A percentile compares a stretch with the other conserved stretches of the same genome.
Evolutionary conservation across 1,140 invertebrate species (phyloP).

Genomic region (Berghia stephanieae): DNA sequence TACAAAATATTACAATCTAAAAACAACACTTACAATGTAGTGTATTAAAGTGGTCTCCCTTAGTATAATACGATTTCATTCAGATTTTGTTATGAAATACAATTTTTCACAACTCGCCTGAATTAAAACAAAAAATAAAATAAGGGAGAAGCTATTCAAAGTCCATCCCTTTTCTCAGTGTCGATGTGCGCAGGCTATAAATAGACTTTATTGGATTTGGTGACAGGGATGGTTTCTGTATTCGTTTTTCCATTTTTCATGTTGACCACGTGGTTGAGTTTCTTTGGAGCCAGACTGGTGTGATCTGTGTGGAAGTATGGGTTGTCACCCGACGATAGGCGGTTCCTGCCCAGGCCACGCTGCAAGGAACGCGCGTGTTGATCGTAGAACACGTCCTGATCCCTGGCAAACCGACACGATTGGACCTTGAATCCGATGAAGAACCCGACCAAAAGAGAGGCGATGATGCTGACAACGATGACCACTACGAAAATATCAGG

Average conservation of each 20-base stretch:
- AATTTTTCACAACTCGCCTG: no score
- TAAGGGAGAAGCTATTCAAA: background rate
- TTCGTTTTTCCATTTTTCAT: constrained; percentile 37
- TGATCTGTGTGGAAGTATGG: constrained; percentile 37
- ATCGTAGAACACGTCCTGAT: constrained; percentile 34
- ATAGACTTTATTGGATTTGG: constrained; percentile 47
- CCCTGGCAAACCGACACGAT: constrained; percentile 34
- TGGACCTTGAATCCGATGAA: constrained; percentile 49
- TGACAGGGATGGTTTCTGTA: constrained; percentile 42
- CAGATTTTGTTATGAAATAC: background rate
- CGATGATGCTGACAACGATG: constrained; percentile 47
- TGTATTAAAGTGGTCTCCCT: background rate
- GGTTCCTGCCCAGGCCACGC: constrained; percentile 35
- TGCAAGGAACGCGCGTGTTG: constrained; percentile 35
- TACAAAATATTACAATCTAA: background rate
- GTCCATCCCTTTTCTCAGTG: background rate
- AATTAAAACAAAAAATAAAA: background rate
- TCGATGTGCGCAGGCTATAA: constrained; percentile 32
- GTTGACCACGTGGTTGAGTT: constrained; percentile 39
- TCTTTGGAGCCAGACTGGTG: constrained; percentile 29
- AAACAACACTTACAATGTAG: background rate
- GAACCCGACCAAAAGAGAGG: constrained; percentile 48
- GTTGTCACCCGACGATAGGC: constrained; percentile 42
- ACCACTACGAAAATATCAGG: constrained; percentile 42
- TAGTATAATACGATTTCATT: background rate